Evolutionary conservation across 1,140 invertebrate genomes (phyloP), one percentile per base, ranked within the genome.

Genomic region (Episyrphus balteatus): DNA sequence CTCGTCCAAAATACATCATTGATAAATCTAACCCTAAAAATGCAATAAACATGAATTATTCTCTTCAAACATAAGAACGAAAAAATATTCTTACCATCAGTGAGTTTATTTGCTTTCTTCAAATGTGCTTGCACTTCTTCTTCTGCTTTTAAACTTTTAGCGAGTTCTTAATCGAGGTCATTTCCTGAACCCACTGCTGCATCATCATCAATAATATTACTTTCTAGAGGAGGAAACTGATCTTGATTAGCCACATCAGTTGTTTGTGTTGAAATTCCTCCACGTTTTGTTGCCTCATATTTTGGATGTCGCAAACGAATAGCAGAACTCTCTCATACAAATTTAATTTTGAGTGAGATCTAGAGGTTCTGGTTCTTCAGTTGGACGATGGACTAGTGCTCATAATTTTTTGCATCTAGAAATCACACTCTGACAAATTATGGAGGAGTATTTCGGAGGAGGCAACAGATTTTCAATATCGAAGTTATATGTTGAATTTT

Each of bases 281-380:
- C 58, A 44, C 57, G 71, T 65, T 65, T 74, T 65, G 55, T 67
- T 56, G 54, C 49, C 8, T 8, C 21, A 14, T 43, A 50, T 51
- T 61, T 68, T n/a, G 68, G 70, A 38, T 71, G 68, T 10, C 79
- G 62, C 18, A 84, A 53, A 42, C 82, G 67, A 2, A 83, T 79
- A 7, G 82, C 82, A 6, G 83, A 82, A 59, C 80, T 83, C 15
- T 80, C 82, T 58, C 82, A 85, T 1, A 85, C 70, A 65, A 85
- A 84, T 55, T 84, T 84, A 0, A 84, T 78, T 67, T 88, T 88
- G 82, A 1, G 86, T 91, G 37, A 93, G 72, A 65, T 92, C 90
- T 78, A 86, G 86, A 0, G 88, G 88, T 62, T 92, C 88, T 1
- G 85, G 85, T 59, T 89, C 86, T 57, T 88, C 85, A 0, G 82